A percentile compares a stretch with the other conserved stretches of the same genome.
phyloP scores from a whole-genome alignment of 2,797 vertebrate species.

The Enteromius argenteus region DNA sequence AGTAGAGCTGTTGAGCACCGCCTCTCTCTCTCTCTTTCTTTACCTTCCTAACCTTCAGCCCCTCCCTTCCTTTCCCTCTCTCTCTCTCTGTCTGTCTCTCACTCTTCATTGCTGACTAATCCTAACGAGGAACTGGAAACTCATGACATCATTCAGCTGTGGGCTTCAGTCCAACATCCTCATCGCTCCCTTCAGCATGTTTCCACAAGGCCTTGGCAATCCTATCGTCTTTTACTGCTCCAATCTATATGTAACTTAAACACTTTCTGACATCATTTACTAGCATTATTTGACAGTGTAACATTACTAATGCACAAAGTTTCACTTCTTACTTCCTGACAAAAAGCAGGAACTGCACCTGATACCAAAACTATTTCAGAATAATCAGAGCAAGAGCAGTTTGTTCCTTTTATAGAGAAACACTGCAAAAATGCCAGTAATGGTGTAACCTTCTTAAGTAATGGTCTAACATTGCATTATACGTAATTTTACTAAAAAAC shows the following conservation, averaged over 20 bases:
- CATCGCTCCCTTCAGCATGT: constrained; percentile 22
- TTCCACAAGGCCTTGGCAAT: constrained; percentile 17
- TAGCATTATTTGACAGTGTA: background rate
- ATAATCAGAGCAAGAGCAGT: background rate
- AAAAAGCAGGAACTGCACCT: background rate
- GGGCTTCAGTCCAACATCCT: constrained; percentile 48
- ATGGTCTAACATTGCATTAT: background rate
- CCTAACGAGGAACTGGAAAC: constrained; percentile 64
- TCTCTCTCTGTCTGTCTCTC: constrained; percentile 48
- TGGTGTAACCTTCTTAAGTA: background rate
- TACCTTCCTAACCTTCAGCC: background rate
- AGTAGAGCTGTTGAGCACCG: constrained; percentile 40
- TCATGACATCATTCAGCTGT: constrained; percentile 63
- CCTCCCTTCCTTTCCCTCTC: constrained; percentile 7
- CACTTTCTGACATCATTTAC: background rate
- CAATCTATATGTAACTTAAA: background rate
- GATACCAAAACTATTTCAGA: background rate
- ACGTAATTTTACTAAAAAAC: background rate
- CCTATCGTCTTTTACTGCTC: background rate
- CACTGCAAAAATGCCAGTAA: background rate
- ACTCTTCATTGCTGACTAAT: constrained; percentile 67
- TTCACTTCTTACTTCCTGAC: background rate
- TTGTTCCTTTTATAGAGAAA: background rate
- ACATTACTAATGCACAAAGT: background rate
- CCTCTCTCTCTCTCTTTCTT: constrained; percentile 28